Evolutionary conservation across 1,140 invertebrate genomes (phyloP).

Genomic region (Zaprionus capensis): DNA sequence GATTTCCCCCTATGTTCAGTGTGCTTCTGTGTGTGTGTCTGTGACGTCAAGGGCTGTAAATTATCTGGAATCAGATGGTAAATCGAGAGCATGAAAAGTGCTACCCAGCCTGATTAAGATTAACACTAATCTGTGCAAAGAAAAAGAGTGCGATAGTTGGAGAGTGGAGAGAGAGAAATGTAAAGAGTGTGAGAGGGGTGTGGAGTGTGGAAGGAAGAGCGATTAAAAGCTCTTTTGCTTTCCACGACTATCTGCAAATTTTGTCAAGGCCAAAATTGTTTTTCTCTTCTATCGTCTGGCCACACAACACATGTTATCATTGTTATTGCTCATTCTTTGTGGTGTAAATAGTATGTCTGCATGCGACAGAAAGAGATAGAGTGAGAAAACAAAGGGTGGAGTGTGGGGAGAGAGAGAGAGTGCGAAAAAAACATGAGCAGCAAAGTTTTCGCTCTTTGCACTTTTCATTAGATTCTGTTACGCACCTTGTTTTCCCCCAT

Average conservation of each 20-base stretch:
- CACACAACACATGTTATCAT: conserved; percentile 2
- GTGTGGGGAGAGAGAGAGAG: background rate
- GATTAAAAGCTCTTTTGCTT: conserved; percentile 4
- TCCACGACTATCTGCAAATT: conserved; percentile 17
- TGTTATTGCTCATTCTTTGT: conserved; percentile 4
- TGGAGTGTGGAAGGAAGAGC: background rate
- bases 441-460: conserved; percentile 22
- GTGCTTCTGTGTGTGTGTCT: background rate
- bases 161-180: background rate
- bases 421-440: background rate
- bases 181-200: background rate
- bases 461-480: conserved; percentile 30
- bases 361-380: background rate
- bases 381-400: background rate
- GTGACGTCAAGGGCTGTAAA: conserved; percentile 21
- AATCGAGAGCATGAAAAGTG: conserved; percentile 10
- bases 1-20: conserved; percentile 3
- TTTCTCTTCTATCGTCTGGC: background rate
- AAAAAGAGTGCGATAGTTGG: background rate
- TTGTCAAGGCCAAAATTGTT: conserved; percentile 39
- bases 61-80: conserved; percentile 15
- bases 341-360: background rate
- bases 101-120: conserved; percentile 20
- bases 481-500: background rate
- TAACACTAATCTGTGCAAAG: conserved; percentile 5